Conservation (phyloP, 1,140 invertebrate genomes). For the Oncopodura yosiiana region DNA sequence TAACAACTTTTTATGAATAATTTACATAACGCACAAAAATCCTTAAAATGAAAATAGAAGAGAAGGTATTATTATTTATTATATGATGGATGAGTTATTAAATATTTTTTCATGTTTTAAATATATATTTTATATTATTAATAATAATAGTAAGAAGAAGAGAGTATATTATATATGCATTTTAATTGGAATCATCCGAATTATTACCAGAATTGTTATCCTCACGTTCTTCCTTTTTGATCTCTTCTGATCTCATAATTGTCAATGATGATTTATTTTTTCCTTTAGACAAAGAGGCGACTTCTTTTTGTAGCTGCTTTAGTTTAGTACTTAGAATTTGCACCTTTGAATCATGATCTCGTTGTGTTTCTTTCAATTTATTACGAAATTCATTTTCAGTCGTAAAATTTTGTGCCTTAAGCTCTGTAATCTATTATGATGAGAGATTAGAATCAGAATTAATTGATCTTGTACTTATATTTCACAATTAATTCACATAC, state of each 20-base stretch:
- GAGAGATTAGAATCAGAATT: no score
- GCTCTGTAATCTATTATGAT: constrained; percentile 68
- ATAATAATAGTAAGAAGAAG: no score
- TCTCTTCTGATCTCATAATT: constrained; percentile 18
- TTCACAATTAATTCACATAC: constrained; percentile 44
- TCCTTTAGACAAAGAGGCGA: constrained; percentile 69
- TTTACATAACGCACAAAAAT: no score
- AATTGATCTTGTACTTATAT: not conserved
- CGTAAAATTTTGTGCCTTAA: constrained; percentile 84
- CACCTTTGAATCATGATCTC: constrained; percentile 68
- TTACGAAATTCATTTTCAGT: constrained; percentile 71
- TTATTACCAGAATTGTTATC: constrained; percentile 16
- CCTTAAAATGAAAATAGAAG: no score
- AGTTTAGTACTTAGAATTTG: constrained; percentile 64
- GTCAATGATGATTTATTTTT: constrained; percentile 46
- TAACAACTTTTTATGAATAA: no score
- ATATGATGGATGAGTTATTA: no score
- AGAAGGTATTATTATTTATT: no score
- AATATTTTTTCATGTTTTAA: no score
- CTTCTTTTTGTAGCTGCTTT: constrained; percentile 65
- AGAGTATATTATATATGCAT: no score
- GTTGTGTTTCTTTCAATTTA: constrained; percentile 71
- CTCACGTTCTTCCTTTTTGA: constrained; percentile 1
- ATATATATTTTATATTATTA: no score
- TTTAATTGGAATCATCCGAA: constrained; percentile 19